phyloP scores from a whole-genome alignment of 2,113 vertebrate species.

The Halichoerus grypus region DNA sequence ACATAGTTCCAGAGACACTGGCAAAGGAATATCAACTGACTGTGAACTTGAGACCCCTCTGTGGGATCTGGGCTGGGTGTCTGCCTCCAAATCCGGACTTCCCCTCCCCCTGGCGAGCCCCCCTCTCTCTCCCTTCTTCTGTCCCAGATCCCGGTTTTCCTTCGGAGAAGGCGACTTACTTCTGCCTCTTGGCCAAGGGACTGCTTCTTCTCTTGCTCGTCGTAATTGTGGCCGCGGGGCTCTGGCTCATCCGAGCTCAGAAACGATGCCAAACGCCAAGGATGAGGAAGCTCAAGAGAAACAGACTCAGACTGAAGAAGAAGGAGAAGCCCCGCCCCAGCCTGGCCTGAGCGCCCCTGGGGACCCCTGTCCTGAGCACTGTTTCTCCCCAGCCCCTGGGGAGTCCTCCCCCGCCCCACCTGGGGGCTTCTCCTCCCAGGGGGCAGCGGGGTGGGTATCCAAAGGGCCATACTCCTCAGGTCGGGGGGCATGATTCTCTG shows the following conservation, averaged over 20 bases:
- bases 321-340: neutral
- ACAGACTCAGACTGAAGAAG: slow-evolving; percentile 39
- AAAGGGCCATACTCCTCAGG: neutral
- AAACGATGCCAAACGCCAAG: neutral
- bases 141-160: slow-evolving; percentile 6
- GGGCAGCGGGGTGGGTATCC: too few species aligned
- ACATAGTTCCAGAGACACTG: neutral
- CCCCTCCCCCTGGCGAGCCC: neutral
- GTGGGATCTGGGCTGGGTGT: neutral
- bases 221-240: neutral
- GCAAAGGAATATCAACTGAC: neutral
- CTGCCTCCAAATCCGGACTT: neutral
- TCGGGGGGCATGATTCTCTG: neutral
- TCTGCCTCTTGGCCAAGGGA: slow-evolving; percentile 57
- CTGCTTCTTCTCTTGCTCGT: slow-evolving; percentile 57
- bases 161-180: neutral
- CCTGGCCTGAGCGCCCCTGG: neutral
- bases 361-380: neutral
- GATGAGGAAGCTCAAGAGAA: slow-evolving; percentile 44
- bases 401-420: neutral
- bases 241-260: neutral
- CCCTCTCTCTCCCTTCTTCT: neutral
- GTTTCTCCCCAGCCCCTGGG: neutral
- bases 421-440: neutral
- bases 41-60: neutral